Percentiles rank a stretch among this genome's conserved stretches.
phyloP scores from a whole-genome alignment of 2,888 invertebrate species.

The Belgica antarctica region DNA sequence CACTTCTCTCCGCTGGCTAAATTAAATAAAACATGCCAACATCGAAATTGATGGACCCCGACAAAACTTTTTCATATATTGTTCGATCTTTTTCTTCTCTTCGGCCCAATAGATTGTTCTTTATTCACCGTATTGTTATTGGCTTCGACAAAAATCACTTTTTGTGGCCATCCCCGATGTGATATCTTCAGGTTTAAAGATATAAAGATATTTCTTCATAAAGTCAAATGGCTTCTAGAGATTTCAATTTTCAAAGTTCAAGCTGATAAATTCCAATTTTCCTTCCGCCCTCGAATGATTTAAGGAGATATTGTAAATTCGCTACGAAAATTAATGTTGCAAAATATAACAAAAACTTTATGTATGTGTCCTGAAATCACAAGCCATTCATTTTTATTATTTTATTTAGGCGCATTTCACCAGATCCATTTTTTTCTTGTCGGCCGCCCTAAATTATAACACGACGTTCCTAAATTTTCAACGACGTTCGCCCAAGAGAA shows the following conservation, averaged over 20 bases:
- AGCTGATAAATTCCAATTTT: conserved; percentile 6
- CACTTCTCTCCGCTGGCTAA: background rate
- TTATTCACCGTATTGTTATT: too few relatives aligned
- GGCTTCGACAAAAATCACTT: too few relatives aligned
- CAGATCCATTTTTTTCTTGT: background rate
- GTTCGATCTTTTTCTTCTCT: too few relatives aligned
- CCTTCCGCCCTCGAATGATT: background rate
- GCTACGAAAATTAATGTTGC: conserved; percentile 12
- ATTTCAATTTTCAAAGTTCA: conserved; percentile 7
- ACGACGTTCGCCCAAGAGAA: background rate
- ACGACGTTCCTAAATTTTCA: background rate
- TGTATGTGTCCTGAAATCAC: background rate
- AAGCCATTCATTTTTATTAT: conserved; percentile 41
- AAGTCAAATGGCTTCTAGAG: too few relatives aligned
- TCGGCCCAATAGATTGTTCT: too few relatives aligned
- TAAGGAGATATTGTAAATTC: background rate
- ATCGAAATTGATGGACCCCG: background rate
- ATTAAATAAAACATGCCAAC: background rate
- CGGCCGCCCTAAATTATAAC: background rate
- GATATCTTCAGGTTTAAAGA: too few relatives aligned
- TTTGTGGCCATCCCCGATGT: too few relatives aligned
- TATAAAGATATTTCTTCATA: too few relatives aligned
- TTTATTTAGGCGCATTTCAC: conserved; percentile 21
- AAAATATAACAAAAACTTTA: too few relatives aligned
- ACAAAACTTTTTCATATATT: too few relatives aligned